phyloP scores from a whole-genome alignment of 2,888 invertebrate genomes.

The Emesis furor region DNA sequence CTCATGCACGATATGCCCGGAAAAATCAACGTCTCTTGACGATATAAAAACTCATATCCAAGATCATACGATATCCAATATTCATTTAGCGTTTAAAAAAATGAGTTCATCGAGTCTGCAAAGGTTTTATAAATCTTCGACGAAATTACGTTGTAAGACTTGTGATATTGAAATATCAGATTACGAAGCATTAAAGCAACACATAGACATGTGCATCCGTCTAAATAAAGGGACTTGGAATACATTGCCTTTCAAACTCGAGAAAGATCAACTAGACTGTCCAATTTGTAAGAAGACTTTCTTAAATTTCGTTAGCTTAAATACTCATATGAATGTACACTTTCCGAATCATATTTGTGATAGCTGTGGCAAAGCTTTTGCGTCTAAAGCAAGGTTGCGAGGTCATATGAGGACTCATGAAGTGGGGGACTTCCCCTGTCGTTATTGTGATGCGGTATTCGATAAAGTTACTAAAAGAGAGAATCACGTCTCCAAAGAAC shows the following conservation, averaged over 20 bases:
- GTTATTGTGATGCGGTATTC: conserved; percentile 85
- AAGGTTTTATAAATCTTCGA: conserved; percentile 80
- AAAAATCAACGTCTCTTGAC: conserved; percentile 82
- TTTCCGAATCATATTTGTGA: conserved; percentile 90
- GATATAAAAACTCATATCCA: conserved; percentile 82
- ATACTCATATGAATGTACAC: conserved; percentile 91
- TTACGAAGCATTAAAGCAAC: conserved; percentile 82
- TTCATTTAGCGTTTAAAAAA: conserved; percentile 85
- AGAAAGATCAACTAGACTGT: conserved; percentile 88
- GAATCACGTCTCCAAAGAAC: conserved; percentile 88
- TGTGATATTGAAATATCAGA: conserved; percentile 83
- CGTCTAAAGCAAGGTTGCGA: conserved; percentile 87
- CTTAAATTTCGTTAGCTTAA: conserved; percentile 86
- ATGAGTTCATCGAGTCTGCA: conserved; percentile 84
- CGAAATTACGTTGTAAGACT: conserved; percentile 83
- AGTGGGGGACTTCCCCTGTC: conserved; percentile 86
- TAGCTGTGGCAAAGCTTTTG: conserved; percentile 90
- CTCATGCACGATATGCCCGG: conserved; percentile 84
- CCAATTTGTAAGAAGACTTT: conserved; percentile 87
- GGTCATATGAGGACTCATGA: conserved; percentile 91
- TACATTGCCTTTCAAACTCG: conserved; percentile 86
- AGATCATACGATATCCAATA: conserved; percentile 81
- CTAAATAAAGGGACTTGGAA: conserved; percentile 81
- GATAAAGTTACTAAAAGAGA: conserved; percentile 87
- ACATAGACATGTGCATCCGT: conserved; percentile 82